Evolutionary conservation across 2,888 invertebrate species (phyloP), one percentile per base, ranked within the genome.

Genomic region (Cancer borealis): DNA sequence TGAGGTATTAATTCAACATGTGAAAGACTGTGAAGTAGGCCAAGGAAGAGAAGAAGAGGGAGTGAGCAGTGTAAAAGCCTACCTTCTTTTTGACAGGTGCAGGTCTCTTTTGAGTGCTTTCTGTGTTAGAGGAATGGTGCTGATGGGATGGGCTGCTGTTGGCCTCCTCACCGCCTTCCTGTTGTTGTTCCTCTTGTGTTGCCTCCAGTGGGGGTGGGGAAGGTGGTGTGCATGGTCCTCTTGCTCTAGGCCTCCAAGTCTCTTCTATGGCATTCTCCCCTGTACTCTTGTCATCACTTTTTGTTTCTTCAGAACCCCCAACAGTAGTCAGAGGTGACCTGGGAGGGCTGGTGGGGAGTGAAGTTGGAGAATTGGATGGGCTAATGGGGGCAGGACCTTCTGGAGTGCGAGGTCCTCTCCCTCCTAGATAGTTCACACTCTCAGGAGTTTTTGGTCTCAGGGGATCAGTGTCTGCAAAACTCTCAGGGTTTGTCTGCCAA

Each of bases 71-170:
- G 49, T 17, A 87, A 39, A n/a, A 60, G 89, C 79, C 92, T 84
- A 94, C 94, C 94, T 94, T 94, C 87, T 92, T 92, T 54, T 94
- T 94, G 21, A 92, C 88, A 46, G 94, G 94, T 84, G 94, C 91
- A 87, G 92, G 87, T 88, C 89, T 94, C 26, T 87, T 21, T 45
- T 91, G 87, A 60, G 39, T 84, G 84, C 39, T 84, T 30, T 84
- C 84, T 84, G 84, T 14, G 39, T 84, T 39, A 84, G 84, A 84
- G 12, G 30, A 2, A 26, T 4, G 84, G 84, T 84, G 39, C 39
- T 90, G 54, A 54, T 60, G 60, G 92, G 79, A 39, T 66, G 66
- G 46, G 87, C 49, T 87, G 54, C 54, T 54, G 88, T 12, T 84
- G 30, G 90, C 46, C 66, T 30, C 60, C 47, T 87, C 92, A 87